These are phyloP conservation scores for Peromyscus leucopus DNA, from an alignment of 2,113 vertebrate species.

Conservation along the genomic window DNA sequence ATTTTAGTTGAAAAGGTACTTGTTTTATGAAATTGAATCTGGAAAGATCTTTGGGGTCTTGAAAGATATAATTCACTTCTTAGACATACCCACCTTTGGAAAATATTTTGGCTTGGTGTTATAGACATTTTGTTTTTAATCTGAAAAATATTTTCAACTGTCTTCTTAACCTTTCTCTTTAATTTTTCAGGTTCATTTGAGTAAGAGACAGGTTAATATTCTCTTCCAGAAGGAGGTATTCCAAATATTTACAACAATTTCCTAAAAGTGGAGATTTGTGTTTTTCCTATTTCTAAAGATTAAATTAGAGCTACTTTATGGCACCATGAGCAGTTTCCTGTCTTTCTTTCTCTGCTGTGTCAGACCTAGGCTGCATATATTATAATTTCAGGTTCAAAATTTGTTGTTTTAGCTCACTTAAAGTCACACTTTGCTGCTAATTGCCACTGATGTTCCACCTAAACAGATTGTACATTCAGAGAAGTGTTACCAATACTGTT, in stretches of 20 bases:
- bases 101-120: constrained; percentile 70
- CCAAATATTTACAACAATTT: constrained; percentile 52
- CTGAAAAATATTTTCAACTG: constrained; percentile 54
- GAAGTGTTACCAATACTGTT: constrained; percentile 83
- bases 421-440: constrained; percentile 81
- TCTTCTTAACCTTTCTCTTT: constrained; percentile 44
- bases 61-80: constrained; percentile 59
- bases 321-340: constrained; percentile 3
- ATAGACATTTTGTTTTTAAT: constrained; percentile 56
- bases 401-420: constrained; percentile 83
- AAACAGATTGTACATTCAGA: constrained; percentile 83
- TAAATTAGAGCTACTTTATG: background rate
- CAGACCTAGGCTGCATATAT: constrained; percentile 37
- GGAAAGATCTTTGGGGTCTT: constrained; percentile 60
- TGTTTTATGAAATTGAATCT: constrained; percentile 67
- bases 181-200: constrained; percentile 47
- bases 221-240: constrained; percentile 15
- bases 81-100: constrained; percentile 55
- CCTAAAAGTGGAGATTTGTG: constrained; percentile 21
- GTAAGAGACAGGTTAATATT: constrained; percentile 52
- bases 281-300: background rate
- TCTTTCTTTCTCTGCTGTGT: constrained; percentile 44
- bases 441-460: constrained; percentile 84
- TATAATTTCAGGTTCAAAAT: constrained; percentile 76
- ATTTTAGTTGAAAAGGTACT: constrained; percentile 66